These are phyloP conservation scores for Miniopterus natalensis DNA, from an alignment of 2,113 vertebrate genomes.

Conservation along the genomic window DNA sequence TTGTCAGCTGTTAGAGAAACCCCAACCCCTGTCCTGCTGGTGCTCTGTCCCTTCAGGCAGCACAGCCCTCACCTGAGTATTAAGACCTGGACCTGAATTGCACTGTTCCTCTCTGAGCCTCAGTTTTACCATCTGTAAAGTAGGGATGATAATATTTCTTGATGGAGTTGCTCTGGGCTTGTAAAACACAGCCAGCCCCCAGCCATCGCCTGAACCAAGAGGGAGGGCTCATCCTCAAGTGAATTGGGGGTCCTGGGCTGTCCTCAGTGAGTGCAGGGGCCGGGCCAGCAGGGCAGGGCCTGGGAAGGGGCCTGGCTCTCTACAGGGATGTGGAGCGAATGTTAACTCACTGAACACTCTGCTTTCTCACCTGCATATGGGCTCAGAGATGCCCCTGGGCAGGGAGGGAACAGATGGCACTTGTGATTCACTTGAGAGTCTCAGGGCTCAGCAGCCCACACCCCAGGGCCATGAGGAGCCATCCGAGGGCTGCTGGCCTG, in stretches of 20 bases:
- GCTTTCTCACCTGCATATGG: not conserved
- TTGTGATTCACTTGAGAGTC: not conserved
- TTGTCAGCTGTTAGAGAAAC: not conserved
- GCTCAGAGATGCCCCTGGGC: not conserved
- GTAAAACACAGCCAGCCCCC: too few relatives aligned
- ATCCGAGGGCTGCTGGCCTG: not conserved
- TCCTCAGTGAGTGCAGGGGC: rapidly evolving
- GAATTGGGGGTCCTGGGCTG: not conserved
- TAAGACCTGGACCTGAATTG: not conserved
- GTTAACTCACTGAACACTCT: not conserved
- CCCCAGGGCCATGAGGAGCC: not conserved
- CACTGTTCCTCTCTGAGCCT: not conserved
- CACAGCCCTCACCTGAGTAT: too few relatives aligned
- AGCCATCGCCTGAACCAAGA: not conserved
- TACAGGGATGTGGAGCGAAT: not conserved
- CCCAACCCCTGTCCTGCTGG: not conserved
- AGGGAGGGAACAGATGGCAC: too few relatives aligned
- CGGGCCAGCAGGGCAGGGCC: not conserved
- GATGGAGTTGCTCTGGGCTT: not conserved
- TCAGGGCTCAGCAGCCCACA: not conserved
- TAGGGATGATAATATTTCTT: not conserved
- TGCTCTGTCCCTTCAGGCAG: not conserved
- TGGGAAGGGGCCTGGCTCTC: too few relatives aligned
- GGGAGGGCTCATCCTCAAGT: too few relatives aligned
- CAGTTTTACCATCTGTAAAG: not conserved